Base-by-base conservation (phyloP, 92 coral and sea anemone genomes). In the Palythoa heliodiscus region DNA sequence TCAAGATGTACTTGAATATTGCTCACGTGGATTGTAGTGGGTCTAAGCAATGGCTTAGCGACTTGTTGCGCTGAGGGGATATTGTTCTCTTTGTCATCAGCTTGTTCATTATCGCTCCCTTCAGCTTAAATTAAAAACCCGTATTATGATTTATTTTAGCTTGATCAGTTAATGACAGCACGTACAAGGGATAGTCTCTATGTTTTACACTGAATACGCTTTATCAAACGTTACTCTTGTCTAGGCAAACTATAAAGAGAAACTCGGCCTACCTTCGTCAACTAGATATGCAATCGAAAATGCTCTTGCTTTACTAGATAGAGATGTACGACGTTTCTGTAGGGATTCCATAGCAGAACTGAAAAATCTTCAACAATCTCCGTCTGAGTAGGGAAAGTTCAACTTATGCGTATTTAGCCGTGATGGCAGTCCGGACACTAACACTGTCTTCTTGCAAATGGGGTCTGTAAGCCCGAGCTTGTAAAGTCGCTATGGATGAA, bases 251-350 rank as follows among this genome's bases (percentile, higher is more conserved):
- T 75, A 17, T 50, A 43, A 23, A 14, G 50, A 73, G 19, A 43
- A 73, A 7, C 40, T 73, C 10, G 22, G 71, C 60, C 70, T 83
- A 92, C 97, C 97, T 90, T 92, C 79, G 76, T 92, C 92, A 35
- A 94, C 98, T 38, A 94, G 86, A 52, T 93, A 94, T 13, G 98
- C 98, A 75, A 94, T 94, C 16, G 98, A 94, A 82, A 94, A 94
- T 48, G 98, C 98, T 53, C 87, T 86, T 40, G 98, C 98, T 76
- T 91, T 94, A 47, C 74, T 80, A 20, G 84, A 80, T 1, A 80
- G 48, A 11, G 84, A 47, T 52, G 90, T 83, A 50, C 76, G 91
- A 82, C 76, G 87, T 66, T 58, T 82, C 60, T 69, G 87, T 68
- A 37, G 55, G 67, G 87, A 87, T 84, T 78, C 88, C 91, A 90